A percentile compares a stretch with the other conserved stretches of the same genome.
Conservation (phyloP, 2,113 vertebrate genomes). For the Lucifuga dentata region DNA sequence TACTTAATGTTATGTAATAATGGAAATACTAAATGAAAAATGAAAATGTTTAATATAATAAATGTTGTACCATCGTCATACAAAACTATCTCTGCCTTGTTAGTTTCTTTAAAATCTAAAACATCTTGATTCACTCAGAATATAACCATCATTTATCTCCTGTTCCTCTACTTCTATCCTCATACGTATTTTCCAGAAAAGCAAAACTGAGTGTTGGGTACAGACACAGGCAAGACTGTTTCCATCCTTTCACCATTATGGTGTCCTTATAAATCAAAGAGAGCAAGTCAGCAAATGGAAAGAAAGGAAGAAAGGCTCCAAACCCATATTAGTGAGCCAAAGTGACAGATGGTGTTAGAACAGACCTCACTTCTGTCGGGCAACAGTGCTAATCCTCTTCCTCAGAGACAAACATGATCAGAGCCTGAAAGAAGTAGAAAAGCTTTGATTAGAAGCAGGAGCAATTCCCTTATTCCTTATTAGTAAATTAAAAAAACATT, state of each 20-base stretch:
- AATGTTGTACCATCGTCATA: constrained; percentile 56
- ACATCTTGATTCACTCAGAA: too few species aligned
- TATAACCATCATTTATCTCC: not conserved
- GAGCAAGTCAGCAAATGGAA: constrained; percentile 22
- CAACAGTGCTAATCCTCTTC: constrained; percentile 41
- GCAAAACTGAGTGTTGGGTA: not conserved
- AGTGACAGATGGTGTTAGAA: constrained; percentile 60
- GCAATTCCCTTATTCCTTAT: not conserved
- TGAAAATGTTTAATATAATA: constrained; percentile 64
- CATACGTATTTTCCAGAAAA: constrained; percentile 3
- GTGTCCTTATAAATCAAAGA: constrained; percentile 1
- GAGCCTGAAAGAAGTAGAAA: not conserved
- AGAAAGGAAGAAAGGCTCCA: constrained; percentile 20
- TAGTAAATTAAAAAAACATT: too few species aligned
- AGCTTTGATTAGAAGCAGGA: constrained; percentile 23
- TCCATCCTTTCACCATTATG: constrained; percentile 14
- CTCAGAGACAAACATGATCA: constrained; percentile 7
- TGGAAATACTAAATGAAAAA: constrained; percentile 63
- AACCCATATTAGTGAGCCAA: constrained; percentile 18
- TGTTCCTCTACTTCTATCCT: not conserved
- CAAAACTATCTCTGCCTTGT: not conserved
- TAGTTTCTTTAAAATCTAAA: not conserved
- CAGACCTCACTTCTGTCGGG: constrained; percentile 46
- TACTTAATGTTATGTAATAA: constrained; percentile 85
- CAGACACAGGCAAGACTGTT: constrained; percentile 13